Evolutionary conservation across 2,797 vertebrate species (phyloP), one percentile per base, ranked within the genome.

Genomic region (Poecilia velifera): DNA sequence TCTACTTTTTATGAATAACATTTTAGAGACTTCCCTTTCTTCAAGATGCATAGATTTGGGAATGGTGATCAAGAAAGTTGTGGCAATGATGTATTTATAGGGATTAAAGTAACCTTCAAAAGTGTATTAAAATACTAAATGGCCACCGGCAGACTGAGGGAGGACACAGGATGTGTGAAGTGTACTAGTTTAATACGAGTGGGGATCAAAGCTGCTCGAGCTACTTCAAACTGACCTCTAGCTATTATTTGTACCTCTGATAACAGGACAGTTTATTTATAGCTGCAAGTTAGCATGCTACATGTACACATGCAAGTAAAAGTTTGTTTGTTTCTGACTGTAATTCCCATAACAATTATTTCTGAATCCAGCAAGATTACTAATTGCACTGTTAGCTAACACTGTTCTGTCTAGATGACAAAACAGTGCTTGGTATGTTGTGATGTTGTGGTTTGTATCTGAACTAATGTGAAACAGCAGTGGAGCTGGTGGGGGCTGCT

Each of bases 1-100:
- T 43, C 20, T 43, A 16, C 49, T 39, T 78, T 73, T 12, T n/a
- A 28, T 66, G 59, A 46, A 79, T 80, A 36, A 89, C 75, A 80
- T 66, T 78, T 78, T 51, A 64, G 36, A 83, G 25, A 71, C 41
- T 45, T 71, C 68, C 13, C 45, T 8, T 28, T 71, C 41, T 71
- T 45, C 41, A 16, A 45, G 25, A 45, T n/a, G 20, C 3, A 43
- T 45, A 45, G 68, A 14, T 71, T n/a, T 41, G 66, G 36, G 36
- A 41, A 13, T 41, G 39, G 4, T 22, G 9, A 10, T 25, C 36
- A 1, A 2, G 9, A 68, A 41, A 5, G 36, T 68, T 68, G 39
- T 68, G 25, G 66, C 66, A 68, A 13, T 14, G 0, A 68, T 68
- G 34, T 16, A 16, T 28, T 28, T 31, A 59, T 31, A 31, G 25